phyloP scores from a whole-genome alignment of 2,888 invertebrate genomes.

The Scrobipalpa atriplicella region DNA sequence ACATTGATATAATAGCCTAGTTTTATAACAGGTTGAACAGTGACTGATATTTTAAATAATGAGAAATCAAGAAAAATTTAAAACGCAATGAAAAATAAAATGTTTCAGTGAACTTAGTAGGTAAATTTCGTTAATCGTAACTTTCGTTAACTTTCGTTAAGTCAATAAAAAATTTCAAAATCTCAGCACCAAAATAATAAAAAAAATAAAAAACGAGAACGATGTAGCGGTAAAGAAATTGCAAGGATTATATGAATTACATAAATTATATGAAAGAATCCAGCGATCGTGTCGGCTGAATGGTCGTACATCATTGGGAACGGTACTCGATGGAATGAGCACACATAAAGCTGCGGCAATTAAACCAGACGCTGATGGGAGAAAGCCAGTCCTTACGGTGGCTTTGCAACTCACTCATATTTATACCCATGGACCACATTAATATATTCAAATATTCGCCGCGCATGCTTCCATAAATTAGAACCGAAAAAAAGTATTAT shows the following conservation, averaged over 20 bases:
- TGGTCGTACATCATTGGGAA: constrained; percentile 7
- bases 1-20: no score
- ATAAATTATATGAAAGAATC: not conserved
- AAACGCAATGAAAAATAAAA: no score
- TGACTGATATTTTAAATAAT: not conserved
- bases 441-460: no score
- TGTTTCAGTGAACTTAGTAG: no score
- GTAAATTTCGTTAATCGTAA: no score
- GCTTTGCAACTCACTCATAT: constrained; percentile 27
- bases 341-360: constrained; percentile 21
- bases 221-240: not conserved
- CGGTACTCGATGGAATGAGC: constrained; percentile 22
- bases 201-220: not conserved
- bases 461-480: no score
- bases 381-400: constrained; percentile 34
- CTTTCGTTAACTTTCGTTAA: no score
- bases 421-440: constrained; percentile 1
- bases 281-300: not conserved
- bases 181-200: no score
- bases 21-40: not conserved
- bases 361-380: constrained; percentile 24
- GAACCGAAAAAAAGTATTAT: no score
- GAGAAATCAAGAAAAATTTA: no score
- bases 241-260: not conserved
- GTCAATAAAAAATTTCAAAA: no score